Evolutionary conservation across 2,888 invertebrate species (phyloP).

Genomic region (Cremastinae sp.): DNA sequence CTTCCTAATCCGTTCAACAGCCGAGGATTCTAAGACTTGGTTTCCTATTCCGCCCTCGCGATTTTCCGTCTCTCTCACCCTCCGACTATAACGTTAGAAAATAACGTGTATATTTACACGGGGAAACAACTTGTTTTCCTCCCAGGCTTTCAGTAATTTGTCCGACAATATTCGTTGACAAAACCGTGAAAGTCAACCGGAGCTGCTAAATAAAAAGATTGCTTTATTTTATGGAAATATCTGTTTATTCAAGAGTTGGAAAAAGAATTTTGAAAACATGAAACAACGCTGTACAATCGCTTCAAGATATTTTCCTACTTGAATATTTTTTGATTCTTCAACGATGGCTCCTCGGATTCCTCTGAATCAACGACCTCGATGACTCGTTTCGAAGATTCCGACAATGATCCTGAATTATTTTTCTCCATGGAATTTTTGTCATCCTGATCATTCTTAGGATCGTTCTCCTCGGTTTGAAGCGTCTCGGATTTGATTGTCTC

Average conservation of each 20-base stretch:
- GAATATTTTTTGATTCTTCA: conserved; percentile 39
- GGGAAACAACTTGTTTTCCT: too few species aligned
- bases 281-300: conserved; percentile 35
- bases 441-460: background rate
- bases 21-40: conserved; percentile 64
- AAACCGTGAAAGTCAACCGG: too few species aligned
- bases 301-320: conserved; percentile 13
- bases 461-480: background rate
- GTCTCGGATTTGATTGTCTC: background rate
- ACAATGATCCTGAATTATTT: background rate
- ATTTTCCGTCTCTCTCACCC: conserved; percentile 37
- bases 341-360: conserved; percentile 28
- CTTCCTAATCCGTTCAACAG: conserved; percentile 75
- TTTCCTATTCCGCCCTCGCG: conserved; percentile 38
- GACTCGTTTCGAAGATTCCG: conserved; percentile 18
- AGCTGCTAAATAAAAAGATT: conserved; percentile 7
- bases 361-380: background rate
- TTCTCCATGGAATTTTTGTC: background rate
- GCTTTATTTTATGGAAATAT: background rate
- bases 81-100: too few species aligned
- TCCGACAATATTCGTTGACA: background rate
- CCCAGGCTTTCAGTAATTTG: background rate
- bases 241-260: conserved; percentile 39
- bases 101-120: too few species aligned
- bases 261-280: conserved; percentile 14